A percentile compares a stretch with the other conserved stretches of the same genome.
phyloP scores from a whole-genome alignment of 2,888 invertebrate species.

The Tiphia femorata region DNA sequence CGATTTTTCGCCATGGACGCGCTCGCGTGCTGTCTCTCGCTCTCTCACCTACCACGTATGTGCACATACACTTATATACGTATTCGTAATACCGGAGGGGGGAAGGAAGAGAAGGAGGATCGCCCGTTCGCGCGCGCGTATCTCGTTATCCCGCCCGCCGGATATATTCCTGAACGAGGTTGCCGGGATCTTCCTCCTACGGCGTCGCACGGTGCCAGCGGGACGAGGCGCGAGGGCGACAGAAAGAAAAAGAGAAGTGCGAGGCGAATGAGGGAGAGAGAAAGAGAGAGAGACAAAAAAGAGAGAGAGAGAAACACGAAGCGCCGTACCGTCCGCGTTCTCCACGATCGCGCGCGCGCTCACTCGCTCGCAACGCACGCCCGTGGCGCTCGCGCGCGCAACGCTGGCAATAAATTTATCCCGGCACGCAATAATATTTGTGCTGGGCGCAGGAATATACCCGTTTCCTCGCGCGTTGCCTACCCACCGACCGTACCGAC shows the following conservation, averaged over 20 bases:
- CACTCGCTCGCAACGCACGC: too few species aligned
- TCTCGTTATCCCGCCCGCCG: constrained; percentile 24
- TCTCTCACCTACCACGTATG: too few species aligned
- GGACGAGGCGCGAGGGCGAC: too few species aligned
- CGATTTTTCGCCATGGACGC: constrained; percentile 13
- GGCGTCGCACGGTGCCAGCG: too few species aligned
- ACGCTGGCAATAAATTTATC: constrained; percentile 50
- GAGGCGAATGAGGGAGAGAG: too few species aligned
- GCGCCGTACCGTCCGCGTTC: too few species aligned
- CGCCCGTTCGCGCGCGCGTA: constrained; percentile 15
- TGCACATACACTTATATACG: neutral
- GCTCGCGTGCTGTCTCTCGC: too few species aligned
- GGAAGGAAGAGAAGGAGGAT: constrained; percentile 1
- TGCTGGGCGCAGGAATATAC: constrained; percentile 46
- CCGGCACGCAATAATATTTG: constrained; percentile 58
- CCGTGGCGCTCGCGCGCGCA: constrained; percentile 19
- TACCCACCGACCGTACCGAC: neutral
- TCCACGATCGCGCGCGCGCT: too few species aligned
- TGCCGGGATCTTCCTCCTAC: constrained; percentile 4
- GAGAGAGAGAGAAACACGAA: constrained; percentile 10
- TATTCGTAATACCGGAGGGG: constrained; percentile 13
- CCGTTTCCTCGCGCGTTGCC: constrained; percentile 19
- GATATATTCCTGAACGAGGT: constrained; percentile 15
- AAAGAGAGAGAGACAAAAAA: neutral
- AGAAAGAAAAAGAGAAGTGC: too few species aligned